Base-by-base conservation (phyloP, 2,888 invertebrate species). In the Diabrotica balteata region DNA sequence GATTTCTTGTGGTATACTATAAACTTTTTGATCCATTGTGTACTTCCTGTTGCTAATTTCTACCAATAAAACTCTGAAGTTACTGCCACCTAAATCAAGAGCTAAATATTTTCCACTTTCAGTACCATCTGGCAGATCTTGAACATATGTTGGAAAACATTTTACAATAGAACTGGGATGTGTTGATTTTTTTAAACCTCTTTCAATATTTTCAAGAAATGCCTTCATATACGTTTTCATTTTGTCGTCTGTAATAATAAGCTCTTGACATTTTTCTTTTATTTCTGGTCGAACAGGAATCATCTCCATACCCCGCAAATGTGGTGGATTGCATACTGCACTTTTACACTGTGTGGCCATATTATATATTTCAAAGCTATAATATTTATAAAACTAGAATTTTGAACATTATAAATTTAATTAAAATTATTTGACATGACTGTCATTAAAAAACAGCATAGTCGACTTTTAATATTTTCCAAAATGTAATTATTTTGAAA, bases 81-180 rank as follows among this genome's bases (percentile, higher is more conserved):
- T 98, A 61, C 98, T 98, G 60, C 98, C 98, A 63, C 98, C 98
- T 81, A 99, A 88, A 86, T 99, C 98, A 79, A 99, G 88, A 8
- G 98, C 98, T 81, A 99, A 86, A 84, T 97, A 98, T 86, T 96
- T 95, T 71, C 98, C 98, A 71, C 89, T 88, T 86, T 97, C 97
- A 11, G 93, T 91, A 81, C 97, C 97, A 86, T 96, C 93, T 43
- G 98, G 98, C 75, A 98, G 88, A 85, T 95, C 93, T 84, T 97
- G 94, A 59, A 98, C 97, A 82, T 96, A 98, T 7, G 98, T 97
- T 59, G 95, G 93, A 85, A 94, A 97, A 86, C 98, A 98, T 86
- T 97, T 97, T 66, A 98, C 93, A 78, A 91, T 90, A 42, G 98
- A 88, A 59, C 87, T 86, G 0, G 88, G 86, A 81, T 97, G 93